phyloP scores from a whole-genome alignment of 2,888 invertebrate genomes.

The Torymus texanus region DNA sequence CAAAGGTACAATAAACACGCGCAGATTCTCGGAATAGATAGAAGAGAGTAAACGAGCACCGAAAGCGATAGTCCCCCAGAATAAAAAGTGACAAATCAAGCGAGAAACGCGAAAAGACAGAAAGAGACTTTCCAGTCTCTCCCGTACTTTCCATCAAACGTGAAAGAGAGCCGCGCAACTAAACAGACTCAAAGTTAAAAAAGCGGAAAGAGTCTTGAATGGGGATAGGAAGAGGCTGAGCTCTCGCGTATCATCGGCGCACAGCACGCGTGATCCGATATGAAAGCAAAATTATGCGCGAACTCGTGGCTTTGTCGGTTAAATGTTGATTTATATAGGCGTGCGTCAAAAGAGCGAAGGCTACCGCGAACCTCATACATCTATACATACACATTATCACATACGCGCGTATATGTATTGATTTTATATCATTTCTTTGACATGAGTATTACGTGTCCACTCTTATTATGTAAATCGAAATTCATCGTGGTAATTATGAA shows the following conservation, averaged over 20 bases:
- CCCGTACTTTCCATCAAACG: too few species aligned
- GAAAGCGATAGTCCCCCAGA: not conserved
- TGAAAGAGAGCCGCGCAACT: not conserved
- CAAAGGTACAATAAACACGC: too few species aligned
- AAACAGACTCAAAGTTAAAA: slow-evolving; percentile 15
- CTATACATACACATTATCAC: not conserved
- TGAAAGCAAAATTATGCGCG: slow-evolving; percentile 1
- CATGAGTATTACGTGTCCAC: too few species aligned
- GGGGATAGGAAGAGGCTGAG: not conserved
- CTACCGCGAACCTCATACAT: not conserved
- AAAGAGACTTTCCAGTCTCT: not conserved
- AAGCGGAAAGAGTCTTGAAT: not conserved
- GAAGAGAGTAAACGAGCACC: too few species aligned
- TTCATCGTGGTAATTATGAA: too few species aligned
- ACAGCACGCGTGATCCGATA: not conserved
- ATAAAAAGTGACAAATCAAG: slow-evolving; percentile 13
- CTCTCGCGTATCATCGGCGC: not conserved
- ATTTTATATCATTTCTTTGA: not conserved
- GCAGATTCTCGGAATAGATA: too few species aligned
- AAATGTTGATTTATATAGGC: slow-evolving; percentile 19
- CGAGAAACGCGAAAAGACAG: slow-evolving; percentile 1
- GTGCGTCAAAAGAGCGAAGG: slow-evolving; percentile 1
- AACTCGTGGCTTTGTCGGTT: slow-evolving; percentile 14
- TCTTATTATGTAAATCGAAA: too few species aligned
- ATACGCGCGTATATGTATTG: not conserved